Evolutionary conservation across 2,888 invertebrate species (phyloP).

Genomic region (Parnassius apollo): DNA sequence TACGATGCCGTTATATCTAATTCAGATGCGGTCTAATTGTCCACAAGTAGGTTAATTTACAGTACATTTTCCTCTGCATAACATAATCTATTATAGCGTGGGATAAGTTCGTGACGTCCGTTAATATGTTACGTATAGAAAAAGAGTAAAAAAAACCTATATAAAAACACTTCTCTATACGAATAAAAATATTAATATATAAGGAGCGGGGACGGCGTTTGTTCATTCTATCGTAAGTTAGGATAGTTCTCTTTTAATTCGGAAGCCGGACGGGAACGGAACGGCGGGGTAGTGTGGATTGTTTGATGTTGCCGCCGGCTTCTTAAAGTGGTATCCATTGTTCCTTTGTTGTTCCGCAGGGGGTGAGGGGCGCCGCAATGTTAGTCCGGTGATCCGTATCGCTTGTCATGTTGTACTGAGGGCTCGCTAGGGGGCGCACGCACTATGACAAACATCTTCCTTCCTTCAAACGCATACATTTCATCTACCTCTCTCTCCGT

Average conservation of each 20-base stretch:
- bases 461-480: conserved; percentile 12
- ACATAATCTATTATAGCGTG: conserved; percentile 54
- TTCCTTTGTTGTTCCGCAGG: conserved; percentile 3
- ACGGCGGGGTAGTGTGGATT: conserved; percentile 28
- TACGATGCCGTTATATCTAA: conserved; percentile 12
- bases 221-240: conserved; percentile 49
- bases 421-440: conserved; percentile 39
- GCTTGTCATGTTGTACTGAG: conserved; percentile 40
- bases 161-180: conserved; percentile 67
- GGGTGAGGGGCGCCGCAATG: conserved; percentile 31
- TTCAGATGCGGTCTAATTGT: conserved; percentile 44
- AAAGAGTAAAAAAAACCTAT: conserved; percentile 64
- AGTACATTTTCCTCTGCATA: conserved; percentile 61
- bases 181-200: conserved; percentile 62
- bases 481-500: conserved; percentile 24
- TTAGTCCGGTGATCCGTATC: conserved; percentile 44
- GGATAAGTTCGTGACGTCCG: conserved; percentile 74
- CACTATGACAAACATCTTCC: conserved; percentile 10
- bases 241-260: conserved; percentile 42
- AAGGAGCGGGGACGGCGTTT: conserved; percentile 56
- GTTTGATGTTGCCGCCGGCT: too few relatives aligned
- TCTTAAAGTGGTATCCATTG: not conserved
- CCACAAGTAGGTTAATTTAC: conserved; percentile 54
- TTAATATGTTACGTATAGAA: conserved; percentile 66
- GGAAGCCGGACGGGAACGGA: conserved; percentile 26